phyloP scores from a whole-genome alignment of 2,888 invertebrate species.

The Pegoplata infirma region DNA sequence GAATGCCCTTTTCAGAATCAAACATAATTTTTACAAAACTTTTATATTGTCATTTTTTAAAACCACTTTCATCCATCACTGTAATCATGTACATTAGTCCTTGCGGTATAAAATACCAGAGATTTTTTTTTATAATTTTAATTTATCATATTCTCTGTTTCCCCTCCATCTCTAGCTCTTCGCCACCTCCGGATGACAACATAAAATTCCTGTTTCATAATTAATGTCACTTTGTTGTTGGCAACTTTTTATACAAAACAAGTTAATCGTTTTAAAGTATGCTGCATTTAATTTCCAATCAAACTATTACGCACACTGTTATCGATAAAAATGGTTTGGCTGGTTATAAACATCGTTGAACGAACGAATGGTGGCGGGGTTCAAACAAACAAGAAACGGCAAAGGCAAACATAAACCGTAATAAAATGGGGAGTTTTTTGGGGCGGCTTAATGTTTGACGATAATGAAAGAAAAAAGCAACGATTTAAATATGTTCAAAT shows the following conservation, averaged over 20 bases:
- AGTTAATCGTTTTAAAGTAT: constrained; percentile 54
- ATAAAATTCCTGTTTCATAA: constrained; percentile 42
- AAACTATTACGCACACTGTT: constrained; percentile 51
- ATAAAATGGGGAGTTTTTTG: background rate
- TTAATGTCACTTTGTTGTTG: constrained; percentile 48
- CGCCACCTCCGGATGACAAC: constrained; percentile 17
- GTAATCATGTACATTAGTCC: constrained; percentile 7
- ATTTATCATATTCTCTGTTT: constrained; percentile 18
- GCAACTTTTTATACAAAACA: constrained; percentile 40
- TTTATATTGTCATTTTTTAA: no score
- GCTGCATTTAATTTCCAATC: constrained; percentile 59
- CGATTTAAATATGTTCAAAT: constrained; percentile 34
- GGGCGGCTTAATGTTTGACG: background rate
- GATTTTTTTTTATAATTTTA: constrained; percentile 10
- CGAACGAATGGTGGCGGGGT: no score
- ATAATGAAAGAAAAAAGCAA: background rate
- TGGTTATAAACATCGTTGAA: background rate
- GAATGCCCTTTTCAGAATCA: no score
- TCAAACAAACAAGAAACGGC: background rate
- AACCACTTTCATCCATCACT: constrained; percentile 14
- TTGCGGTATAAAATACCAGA: background rate
- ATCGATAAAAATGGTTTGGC: no score
- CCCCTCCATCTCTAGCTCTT: background rate
- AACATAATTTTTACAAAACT: no score
- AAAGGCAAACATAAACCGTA: background rate